These are phyloP conservation scores for Empis livida DNA, from an alignment of 2,888 invertebrate genomes.

Conservation along the genomic window DNA sequence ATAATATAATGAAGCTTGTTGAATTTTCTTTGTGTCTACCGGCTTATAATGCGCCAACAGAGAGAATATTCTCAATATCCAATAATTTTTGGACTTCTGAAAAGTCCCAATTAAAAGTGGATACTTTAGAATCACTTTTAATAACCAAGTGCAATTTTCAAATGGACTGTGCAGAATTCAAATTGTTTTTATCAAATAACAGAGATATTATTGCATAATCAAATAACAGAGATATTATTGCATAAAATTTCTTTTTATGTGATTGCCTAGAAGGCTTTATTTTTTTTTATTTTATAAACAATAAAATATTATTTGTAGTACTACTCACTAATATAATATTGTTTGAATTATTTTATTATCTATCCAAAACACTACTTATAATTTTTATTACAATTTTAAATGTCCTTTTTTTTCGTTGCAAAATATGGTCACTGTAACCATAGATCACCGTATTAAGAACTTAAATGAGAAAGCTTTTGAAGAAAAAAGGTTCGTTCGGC, in stretches of 20 bases:
- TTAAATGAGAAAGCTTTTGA: too few relatives aligned
- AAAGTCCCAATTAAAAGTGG: conserved; percentile 3
- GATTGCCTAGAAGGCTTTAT: neutral
- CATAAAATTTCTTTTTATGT: neutral
- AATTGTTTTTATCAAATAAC: conserved; percentile 1
- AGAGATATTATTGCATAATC: neutral
- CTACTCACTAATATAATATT: neutral
- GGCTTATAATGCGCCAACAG: conserved; percentile 6
- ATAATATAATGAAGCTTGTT: conserved; percentile 5
- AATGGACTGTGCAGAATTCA: conserved; percentile 20
- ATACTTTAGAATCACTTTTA: conserved; percentile 2
- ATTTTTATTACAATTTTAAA: neutral
- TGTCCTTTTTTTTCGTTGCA: neutral
- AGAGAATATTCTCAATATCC: conserved; percentile 4
- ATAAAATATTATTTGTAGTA: neutral
- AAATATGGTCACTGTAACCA: neutral
- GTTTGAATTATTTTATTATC: neutral
- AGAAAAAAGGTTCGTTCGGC: too few relatives aligned
- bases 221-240: neutral
- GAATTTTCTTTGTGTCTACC: conserved; percentile 4
- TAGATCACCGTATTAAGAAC: neutral
- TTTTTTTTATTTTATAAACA: neutral
- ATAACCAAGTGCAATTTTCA: conserved; percentile 4
- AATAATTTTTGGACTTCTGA: conserved; percentile 3
- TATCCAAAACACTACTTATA: neutral